A percentile compares a stretch with the other conserved stretches of the same genome.
Conservation (phyloP, 2,888 invertebrate species). For the Malacosoma neustria region DNA sequence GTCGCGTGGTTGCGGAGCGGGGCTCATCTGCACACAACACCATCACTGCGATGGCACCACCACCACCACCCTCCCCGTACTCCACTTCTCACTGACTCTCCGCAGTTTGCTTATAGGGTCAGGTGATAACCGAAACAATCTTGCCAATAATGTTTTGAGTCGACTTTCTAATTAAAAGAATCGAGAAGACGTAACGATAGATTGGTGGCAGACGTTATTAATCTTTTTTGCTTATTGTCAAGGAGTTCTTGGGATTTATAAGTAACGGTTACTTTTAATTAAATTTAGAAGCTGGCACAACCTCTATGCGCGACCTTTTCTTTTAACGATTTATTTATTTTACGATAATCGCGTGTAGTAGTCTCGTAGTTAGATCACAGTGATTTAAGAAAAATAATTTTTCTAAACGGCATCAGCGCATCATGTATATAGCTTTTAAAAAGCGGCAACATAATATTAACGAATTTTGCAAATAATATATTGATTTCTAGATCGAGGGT, state of each 20-base stretch:
- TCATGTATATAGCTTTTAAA: conserved; percentile 50
- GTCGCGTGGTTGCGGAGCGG: conserved; percentile 65
- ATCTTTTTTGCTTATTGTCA: too few relatives aligned
- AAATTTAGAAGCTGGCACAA: too few relatives aligned
- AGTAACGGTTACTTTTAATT: too few relatives aligned
- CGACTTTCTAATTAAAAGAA: too few relatives aligned
- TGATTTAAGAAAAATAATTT: too few relatives aligned
- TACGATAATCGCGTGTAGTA: too few relatives aligned
- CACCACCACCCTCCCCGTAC: conserved; percentile 57
- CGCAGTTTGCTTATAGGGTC: conserved; percentile 27
- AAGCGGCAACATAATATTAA: conserved; percentile 66
- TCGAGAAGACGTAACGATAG: too few relatives aligned
- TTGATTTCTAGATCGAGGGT: conserved; percentile 32
- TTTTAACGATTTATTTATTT: too few relatives aligned
- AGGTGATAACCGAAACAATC: conserved; percentile 3
- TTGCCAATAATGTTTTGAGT: conserved; percentile 20
- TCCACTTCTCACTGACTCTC: conserved; percentile 72
- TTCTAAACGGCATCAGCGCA: conserved; percentile 47
- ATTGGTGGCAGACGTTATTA: too few relatives aligned
- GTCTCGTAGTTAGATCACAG: too few relatives aligned
- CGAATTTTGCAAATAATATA: conserved; percentile 54
- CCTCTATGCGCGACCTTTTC: too few relatives aligned
- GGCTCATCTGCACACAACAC: conserved; percentile 73
- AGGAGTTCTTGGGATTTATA: too few relatives aligned
- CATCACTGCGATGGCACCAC: conserved; percentile 60